Base-by-base conservation (phyloP, 2,113 vertebrate genomes). In the Ascaphus truei region DNA sequence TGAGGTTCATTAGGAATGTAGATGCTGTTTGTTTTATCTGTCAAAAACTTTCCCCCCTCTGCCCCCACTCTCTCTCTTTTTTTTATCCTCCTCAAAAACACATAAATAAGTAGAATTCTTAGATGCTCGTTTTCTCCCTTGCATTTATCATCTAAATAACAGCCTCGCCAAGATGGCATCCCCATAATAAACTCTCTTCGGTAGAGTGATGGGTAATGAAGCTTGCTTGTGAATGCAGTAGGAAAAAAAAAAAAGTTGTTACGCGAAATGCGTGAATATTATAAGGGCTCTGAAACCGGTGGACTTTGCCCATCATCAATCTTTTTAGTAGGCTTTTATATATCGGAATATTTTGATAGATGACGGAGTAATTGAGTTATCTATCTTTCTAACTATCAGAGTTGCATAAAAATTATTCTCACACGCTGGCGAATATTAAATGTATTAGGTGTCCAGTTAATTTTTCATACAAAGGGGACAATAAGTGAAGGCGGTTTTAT, bases 131-230 rank as follows among this genome's bases (percentile, higher is more conserved):
- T 87, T 71, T 12, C 85, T 84, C 83, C 87, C 88, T 85, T 88
- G 87, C 93, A 98, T 97, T 95, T 91, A 94, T 96, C 95, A 98
- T 96, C 90, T 90, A 93, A 96, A 95, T 93, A 96, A 95, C 93
- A 94, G 93, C 93, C 92, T 93, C 93, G 92, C 93, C 94, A 95
- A 97, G 90, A 95, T 92, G 92, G 93, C 94, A 95, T 92, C 92
- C 94, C 93, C 89, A 93, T 96, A 96, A 96, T 96, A 96, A 96
- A 94, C 89, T 91, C 93, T 96, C 90, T 93, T 95, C 92, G 90
- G 89, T 92, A 90, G 92, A 96, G 92, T 94, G 92, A 93, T 93
- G 92, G 93, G 94, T 96, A 95, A 97, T 96, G 96, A 98, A 91
- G 94, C 96, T 96, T 91, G 91, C 93, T 92, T 94, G 91, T 94